A percentile compares a stretch with the other conserved stretches of the same genome.
These are phyloP conservation scores for Sylvia atricapilla DNA, from an alignment of 2,113 vertebrate species.

Conservation along the genomic window DNA sequence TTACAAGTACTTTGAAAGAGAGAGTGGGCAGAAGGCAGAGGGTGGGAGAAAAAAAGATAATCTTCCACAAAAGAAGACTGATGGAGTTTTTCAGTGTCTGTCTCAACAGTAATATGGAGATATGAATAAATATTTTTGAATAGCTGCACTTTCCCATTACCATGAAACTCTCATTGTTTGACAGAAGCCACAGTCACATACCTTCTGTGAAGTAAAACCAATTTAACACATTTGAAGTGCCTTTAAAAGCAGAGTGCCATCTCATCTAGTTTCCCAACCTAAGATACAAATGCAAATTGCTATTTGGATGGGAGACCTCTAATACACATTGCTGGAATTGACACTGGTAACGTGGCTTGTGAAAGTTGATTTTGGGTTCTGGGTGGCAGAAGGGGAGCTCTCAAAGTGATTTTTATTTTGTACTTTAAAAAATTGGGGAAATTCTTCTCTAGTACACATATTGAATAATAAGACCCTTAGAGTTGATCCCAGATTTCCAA, in stretches of 20 bases:
- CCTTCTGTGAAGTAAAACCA: constrained; percentile 16
- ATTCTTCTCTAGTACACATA: neutral
- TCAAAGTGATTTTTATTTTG: neutral
- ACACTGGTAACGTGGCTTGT: neutral
- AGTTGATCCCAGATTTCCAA: neutral
- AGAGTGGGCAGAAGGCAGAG: neutral
- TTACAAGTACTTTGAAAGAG: neutral
- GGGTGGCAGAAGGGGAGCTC: neutral
- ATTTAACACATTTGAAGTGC: neutral
- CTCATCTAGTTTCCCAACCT: neutral
- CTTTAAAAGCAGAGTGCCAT: neutral
- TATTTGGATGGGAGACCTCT: neutral
- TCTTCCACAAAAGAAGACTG: neutral
- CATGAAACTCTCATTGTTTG: neutral
- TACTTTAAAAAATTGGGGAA: neutral
- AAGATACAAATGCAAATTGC: neutral
- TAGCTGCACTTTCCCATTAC: neutral
- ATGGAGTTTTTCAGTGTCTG: neutral
- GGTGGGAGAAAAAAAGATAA: neutral
- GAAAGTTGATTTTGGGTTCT: neutral
- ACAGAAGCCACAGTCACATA: neutral
- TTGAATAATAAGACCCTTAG: neutral
- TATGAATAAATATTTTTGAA: neutral
- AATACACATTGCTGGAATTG: neutral
- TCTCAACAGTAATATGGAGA: neutral